Base-by-base conservation (phyloP, 2,797 vertebrate genomes). In the Melanotaenia maccullochi region DNA sequence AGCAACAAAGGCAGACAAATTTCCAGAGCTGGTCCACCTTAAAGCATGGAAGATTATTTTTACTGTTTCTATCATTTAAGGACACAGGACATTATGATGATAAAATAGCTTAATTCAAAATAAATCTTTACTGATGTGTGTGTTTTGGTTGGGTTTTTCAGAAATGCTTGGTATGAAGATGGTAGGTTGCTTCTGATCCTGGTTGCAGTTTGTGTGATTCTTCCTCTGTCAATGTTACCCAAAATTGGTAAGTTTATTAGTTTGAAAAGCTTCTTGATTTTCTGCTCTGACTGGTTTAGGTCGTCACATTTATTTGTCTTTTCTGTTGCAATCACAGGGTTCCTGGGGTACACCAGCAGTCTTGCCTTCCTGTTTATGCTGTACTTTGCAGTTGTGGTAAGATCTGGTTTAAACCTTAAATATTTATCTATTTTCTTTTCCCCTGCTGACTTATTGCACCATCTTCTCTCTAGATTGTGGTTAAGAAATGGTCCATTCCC, bases 281-380 rank as follows among this genome's bases (percentile, higher is more conserved):
- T 9, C 44, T 51, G 11, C 28, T 16, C 1, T 24, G 4, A 57
- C n/a, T 52, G 18, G 5, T 47, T 67, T 54, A 3, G 49, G 55
- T 13, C 16, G 1, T 28, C 60, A 24, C 49, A 25, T 85, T 42
- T 68, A 14, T 28, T 44, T 14, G 38, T 38, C 0, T 58, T 56
- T 14, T 55, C 20, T 75, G 12, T 57, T 2, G 0, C 85, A 18
- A n/a, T 85, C 83, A 28, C 93, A 99, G 98, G 97, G 85, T 98
- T 98, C 93, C 95, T 99, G 87, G 96, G 97, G 87, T 99, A 97
- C 93, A 97, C 96, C 91, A 99, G 97, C 87, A 95, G 97, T 93
- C 85, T 99, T 58, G 96, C 97, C 88, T 98, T 97, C 93, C 85
- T 97, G 90, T 97, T 97, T 90, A 97, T 96, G 95, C 86, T 96